Conservation (phyloP, 2,113 vertebrate genomes). For the Protobothrops flavoviridis region DNA sequence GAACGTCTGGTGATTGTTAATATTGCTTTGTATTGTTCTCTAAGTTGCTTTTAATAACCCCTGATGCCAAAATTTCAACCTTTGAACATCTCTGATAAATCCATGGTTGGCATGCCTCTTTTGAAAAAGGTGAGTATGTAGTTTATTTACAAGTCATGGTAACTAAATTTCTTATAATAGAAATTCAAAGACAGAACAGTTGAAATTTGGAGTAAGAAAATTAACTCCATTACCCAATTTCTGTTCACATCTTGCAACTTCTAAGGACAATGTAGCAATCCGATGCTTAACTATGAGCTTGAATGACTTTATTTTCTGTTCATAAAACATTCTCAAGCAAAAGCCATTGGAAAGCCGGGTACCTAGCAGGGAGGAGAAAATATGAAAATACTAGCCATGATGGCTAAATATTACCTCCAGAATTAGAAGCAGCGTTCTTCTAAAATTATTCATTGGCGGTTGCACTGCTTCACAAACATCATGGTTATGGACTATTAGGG, state of each 20-base stretch:
- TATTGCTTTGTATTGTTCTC: background rate
- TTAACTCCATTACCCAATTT: background rate
- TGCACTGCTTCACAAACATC: background rate
- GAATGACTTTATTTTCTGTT: background rate
- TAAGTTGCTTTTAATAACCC: background rate
- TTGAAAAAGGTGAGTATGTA: background rate
- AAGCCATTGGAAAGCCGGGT: background rate
- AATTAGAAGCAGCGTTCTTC: background rate
- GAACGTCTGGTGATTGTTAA: background rate
- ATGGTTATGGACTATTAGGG: background rate
- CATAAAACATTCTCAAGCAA: background rate
- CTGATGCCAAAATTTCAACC: background rate
- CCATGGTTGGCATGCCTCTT: background rate
- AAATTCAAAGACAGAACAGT: background rate
- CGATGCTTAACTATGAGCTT: background rate
- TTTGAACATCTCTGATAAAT: background rate
- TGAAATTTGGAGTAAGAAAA: background rate
- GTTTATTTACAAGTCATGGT: background rate
- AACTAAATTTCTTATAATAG: background rate
- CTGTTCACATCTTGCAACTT: background rate
- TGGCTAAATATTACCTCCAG: background rate
- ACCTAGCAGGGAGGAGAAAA: background rate
- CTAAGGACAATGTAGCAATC: background rate
- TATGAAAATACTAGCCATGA: background rate
- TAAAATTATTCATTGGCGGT: background rate